Evolutionary conservation across 2,113 vertebrate genomes (phyloP).

Genomic region (Oenanthe oenanthe): DNA sequence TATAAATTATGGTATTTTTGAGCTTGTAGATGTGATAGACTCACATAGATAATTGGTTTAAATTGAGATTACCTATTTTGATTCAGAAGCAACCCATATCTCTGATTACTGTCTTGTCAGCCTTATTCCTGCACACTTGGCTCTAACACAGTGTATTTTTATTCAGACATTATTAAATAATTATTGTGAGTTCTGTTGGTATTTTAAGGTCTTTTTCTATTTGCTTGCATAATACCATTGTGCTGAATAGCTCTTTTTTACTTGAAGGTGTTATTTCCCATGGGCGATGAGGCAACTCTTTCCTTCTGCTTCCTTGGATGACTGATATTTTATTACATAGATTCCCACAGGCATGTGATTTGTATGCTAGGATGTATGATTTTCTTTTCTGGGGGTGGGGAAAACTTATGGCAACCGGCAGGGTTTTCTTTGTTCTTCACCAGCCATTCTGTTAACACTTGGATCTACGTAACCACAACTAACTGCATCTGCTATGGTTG

Average conservation of each 20-base stretch:
- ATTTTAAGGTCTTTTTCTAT: not conserved
- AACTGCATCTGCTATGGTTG: slow-evolving; percentile 49
- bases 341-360: slow-evolving; percentile 62
- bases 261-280: slow-evolving; percentile 63
- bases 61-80: not conserved
- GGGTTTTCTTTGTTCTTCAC: slow-evolving; percentile 39
- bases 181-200: not conserved
- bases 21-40: not conserved
- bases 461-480: slow-evolving; percentile 28
- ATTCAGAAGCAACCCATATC: not conserved
- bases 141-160: not conserved
- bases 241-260: slow-evolving; percentile 53
- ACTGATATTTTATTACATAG: slow-evolving; percentile 65
- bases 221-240: not conserved
- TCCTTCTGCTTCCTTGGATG: slow-evolving; percentile 59
- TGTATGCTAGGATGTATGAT: not conserved
- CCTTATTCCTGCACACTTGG: not conserved
- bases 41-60: not conserved
- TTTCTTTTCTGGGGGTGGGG: slow-evolving; percentile 1
- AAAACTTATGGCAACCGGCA: not conserved
- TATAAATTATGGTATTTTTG: not conserved
- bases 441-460: slow-evolving; percentile 13
- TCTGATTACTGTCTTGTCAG: not conserved
- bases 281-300: slow-evolving; percentile 50
- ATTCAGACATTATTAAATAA: not conserved